phyloP scores from a whole-genome alignment of 2,888 invertebrate genomes.

The Pterostichus madidus region DNA sequence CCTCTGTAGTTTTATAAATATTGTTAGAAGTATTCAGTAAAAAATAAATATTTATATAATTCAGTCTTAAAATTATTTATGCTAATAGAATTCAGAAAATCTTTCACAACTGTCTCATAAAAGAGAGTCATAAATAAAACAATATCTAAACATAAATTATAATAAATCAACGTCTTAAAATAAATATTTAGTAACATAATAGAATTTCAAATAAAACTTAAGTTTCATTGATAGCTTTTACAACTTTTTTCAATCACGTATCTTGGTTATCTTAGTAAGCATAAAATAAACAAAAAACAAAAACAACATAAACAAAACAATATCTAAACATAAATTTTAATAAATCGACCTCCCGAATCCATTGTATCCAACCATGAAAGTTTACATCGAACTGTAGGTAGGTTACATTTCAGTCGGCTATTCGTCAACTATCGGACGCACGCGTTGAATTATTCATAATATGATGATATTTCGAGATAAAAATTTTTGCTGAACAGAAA shows the following conservation, averaged over 20 bases:
- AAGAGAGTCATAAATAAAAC: no score
- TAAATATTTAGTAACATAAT: no score
- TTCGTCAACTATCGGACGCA: conserved; percentile 62
- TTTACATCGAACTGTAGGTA: conserved; percentile 29
- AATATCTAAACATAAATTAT: no score
- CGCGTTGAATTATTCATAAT: conserved; percentile 62
- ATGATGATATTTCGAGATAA: conserved; percentile 64
- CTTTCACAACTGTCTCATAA: no score
- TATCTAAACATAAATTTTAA: conserved; percentile 56
- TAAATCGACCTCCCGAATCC: conserved; percentile 29
- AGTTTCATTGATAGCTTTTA: not conserved
- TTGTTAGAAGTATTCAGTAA: no score
- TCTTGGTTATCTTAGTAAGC: not conserved
- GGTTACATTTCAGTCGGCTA: conserved; percentile 55
- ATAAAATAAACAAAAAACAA: conserved; percentile 20
- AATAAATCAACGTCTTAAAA: no score
- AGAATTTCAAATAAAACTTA: no score
- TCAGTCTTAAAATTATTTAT: no score
- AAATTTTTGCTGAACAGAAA: conserved; percentile 65
- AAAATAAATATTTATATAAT: no score
- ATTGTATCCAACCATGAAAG: conserved; percentile 29
- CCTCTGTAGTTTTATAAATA: no score
- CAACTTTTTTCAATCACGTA: conserved; percentile 7
- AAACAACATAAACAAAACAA: conserved; percentile 28
- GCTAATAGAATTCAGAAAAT: no score